Evolutionary conservation across 2,797 vertebrate species (phyloP).

Genomic region (Poeciliopsis infans): DNA sequence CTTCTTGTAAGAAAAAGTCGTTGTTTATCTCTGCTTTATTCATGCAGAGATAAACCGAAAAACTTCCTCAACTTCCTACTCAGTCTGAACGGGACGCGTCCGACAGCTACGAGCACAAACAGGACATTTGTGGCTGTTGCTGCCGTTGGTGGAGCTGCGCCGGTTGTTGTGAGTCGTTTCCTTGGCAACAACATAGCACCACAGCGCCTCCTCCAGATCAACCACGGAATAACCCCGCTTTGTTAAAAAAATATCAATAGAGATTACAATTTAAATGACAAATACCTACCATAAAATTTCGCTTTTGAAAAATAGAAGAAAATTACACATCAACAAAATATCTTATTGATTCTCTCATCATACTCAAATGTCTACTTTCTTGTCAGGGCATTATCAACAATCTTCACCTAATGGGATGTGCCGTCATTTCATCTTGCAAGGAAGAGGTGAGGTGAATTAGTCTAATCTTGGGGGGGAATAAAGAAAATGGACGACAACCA

Average conservation of each 20-base stretch:
- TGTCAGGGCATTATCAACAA: slow-evolving; percentile 60
- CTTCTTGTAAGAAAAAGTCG: background rate
- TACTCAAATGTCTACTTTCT: slow-evolving; percentile 55
- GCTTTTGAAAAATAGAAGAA: background rate
- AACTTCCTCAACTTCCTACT: background rate
- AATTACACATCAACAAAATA: background rate
- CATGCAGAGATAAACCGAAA: background rate
- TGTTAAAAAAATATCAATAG: background rate
- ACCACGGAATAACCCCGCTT: background rate
- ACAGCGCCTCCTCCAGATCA: slow-evolving; percentile 47
- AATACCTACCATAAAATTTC: background rate
- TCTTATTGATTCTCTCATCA: slow-evolving; percentile 49
- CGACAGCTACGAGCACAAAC: slow-evolving; percentile 18
- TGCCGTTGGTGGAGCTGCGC: slow-evolving; percentile 31
- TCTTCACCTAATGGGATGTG: slow-evolving; percentile 65
- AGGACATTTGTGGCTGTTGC: slow-evolving; percentile 67
- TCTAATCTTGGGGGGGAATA: slow-evolving; percentile 61
- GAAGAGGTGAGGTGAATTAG: slow-evolving; percentile 66
- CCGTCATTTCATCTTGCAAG: slow-evolving; percentile 66
- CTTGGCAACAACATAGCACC: slow-evolving; percentile 69
- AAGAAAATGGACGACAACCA: slow-evolving; percentile 48
- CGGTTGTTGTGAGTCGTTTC: slow-evolving; percentile 70
- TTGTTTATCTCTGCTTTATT: slow-evolving; percentile 7
- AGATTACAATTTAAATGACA: background rate
- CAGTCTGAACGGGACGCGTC: slow-evolving; percentile 28